A percentile compares a stretch with the other conserved stretches of the same genome.
Conservation (phyloP, 1,140 invertebrate genomes). For the Hypsibius dujardini region DNA sequence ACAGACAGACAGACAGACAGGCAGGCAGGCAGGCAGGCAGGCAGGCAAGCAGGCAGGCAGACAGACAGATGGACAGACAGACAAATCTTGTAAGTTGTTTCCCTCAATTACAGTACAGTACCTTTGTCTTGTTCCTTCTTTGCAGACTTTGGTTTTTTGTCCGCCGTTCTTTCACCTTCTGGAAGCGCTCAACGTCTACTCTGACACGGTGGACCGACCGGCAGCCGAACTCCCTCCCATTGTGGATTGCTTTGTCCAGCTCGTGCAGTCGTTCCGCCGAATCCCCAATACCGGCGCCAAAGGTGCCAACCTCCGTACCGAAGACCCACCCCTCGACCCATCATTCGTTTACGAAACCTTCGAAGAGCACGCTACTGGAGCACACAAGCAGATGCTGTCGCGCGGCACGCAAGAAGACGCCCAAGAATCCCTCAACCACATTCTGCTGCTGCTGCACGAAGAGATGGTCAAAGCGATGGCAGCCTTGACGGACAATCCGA, state of each 20-base stretch:
- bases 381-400: conserved; percentile 3
- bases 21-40: no score
- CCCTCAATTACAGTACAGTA: no score
- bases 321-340: conserved; percentile 2
- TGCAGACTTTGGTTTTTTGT: conserved; percentile 8
- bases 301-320: neutral
- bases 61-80: no score
- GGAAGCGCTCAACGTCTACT: neutral
- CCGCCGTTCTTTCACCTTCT: conserved; percentile 13
- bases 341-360: neutral
- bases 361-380: neutral
- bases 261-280: neutral
- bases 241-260: neutral
- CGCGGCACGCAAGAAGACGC: conserved; percentile 2
- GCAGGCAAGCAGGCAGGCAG: no score
- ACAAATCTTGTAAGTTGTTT: no score
- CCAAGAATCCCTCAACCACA: conserved; percentile 12
- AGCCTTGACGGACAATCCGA: neutral
- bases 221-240: neutral
- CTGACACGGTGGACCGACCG: neutral
- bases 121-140: no score
- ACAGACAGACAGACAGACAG: no score
- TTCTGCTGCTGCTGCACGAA: conserved; percentile 7
- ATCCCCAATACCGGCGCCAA: neutral
- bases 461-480: conserved; percentile 4